Conservation (phyloP, 2,888 invertebrate genomes). For the Rhabditoides inermis region DNA sequence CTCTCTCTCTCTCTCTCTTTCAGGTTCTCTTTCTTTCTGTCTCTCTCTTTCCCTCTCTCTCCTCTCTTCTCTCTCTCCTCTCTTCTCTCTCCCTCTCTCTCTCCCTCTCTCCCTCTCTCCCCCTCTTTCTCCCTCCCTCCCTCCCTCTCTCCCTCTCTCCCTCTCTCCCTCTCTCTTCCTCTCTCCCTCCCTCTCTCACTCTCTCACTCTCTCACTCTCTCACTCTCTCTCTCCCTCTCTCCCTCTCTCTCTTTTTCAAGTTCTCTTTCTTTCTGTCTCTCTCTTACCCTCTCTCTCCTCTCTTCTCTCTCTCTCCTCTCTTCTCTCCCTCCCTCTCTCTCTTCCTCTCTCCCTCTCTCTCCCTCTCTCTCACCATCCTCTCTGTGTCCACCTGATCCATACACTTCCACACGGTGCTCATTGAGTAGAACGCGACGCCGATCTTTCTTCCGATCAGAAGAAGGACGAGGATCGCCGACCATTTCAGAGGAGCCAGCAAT, state of each 20-base stretch:
- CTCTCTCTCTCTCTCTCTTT: background rate
- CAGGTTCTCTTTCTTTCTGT: too few relatives aligned
- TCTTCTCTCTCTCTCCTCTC: background rate
- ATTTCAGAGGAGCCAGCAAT: too few relatives aligned
- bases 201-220: background rate
- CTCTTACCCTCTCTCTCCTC: background rate
- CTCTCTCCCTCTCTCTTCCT: background rate
- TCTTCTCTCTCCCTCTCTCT: background rate
- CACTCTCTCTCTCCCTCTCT: background rate
- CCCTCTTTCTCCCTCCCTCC: background rate
- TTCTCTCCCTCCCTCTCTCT: background rate
- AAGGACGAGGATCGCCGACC: too few relatives aligned
- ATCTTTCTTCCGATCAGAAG: too few relatives aligned
- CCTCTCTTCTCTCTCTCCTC: slow-evolving; percentile 8
- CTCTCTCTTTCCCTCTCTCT: slow-evolving; percentile 20
- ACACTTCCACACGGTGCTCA: slow-evolving; percentile 30
- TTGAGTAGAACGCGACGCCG: slow-evolving; percentile 31
- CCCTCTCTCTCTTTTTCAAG: slow-evolving; percentile 2
- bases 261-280: background rate
- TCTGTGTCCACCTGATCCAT: slow-evolving; percentile 27
- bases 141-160: background rate
- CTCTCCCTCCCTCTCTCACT: too few relatives aligned
- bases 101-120: background rate
- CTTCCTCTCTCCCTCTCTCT: background rate
- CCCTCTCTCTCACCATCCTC: slow-evolving; percentile 20